phyloP scores from a whole-genome alignment of 1,140 invertebrate species.

The Cepaea nemoralis region DNA sequence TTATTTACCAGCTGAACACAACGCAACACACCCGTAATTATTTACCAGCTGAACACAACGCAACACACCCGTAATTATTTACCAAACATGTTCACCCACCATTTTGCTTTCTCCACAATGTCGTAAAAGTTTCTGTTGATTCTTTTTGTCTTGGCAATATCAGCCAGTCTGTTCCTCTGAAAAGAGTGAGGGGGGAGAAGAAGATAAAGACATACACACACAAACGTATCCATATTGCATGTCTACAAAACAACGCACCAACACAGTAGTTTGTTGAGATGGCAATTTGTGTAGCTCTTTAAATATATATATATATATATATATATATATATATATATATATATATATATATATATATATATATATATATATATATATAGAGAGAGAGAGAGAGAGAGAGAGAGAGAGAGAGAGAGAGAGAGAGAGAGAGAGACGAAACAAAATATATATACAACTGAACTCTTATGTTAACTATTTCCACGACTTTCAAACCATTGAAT shows the following conservation, averaged over 20 bases:
- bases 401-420: slow-evolving; percentile 14
- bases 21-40: too few species aligned
- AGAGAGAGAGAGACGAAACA: not conserved
- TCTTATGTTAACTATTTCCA: too few species aligned
- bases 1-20: too few species aligned
- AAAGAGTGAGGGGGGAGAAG: too few species aligned
- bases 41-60: too few species aligned
- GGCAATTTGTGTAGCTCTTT: not conserved
- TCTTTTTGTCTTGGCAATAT: slow-evolving; percentile 60
- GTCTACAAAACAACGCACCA: not conserved
- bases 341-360: slow-evolving; percentile 1
- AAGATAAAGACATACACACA: not conserved
- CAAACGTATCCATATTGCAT: not conserved
- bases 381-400: slow-evolving; percentile 6
- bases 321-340: slow-evolving; percentile 5
- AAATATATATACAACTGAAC: too few species aligned
- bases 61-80: too few species aligned
- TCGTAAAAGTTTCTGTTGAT: slow-evolving; percentile 64
- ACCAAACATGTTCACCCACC: slow-evolving; percentile 53
- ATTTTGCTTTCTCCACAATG: slow-evolving; percentile 63
- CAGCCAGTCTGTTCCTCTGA: slow-evolving; percentile 62
- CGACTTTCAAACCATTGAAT: too few species aligned
- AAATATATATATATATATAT: not conserved
- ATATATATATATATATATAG: not conserved
- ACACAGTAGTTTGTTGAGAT: too few species aligned